Percentiles rank a stretch among this genome's conserved stretches.
Conservation (phyloP, 2,888 invertebrate species). For the Smittia sp. region DNA sequence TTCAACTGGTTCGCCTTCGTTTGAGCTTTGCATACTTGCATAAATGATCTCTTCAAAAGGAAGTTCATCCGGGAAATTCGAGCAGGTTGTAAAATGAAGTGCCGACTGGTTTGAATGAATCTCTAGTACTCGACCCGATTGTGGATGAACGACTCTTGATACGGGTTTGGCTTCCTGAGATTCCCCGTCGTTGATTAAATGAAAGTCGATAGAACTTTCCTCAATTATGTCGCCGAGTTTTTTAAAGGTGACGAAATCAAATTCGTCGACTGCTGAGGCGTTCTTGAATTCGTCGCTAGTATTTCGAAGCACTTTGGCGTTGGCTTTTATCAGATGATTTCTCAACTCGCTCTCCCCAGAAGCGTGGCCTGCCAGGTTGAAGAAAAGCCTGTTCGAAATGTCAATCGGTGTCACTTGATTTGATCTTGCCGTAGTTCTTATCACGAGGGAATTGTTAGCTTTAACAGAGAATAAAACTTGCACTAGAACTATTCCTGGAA, state of each 20-base stretch:
- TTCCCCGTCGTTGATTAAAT: not conserved
- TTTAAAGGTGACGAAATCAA: not conserved
- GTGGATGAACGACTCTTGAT: not conserved
- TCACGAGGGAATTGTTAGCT: not conserved
- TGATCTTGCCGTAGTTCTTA: conserved; percentile 27
- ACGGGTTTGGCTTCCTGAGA: not conserved
- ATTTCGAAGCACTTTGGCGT: not conserved
- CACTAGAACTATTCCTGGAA: conserved; percentile 23
- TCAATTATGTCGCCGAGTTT: not conserved
- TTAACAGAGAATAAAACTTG: conserved; percentile 18
- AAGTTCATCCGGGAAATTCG: conserved; percentile 27
- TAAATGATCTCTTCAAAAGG: not conserved
- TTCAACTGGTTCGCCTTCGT: not conserved
- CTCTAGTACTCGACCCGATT: conserved; percentile 24
- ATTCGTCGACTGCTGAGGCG: not conserved
- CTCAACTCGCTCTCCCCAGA: not conserved
- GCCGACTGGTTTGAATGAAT: conserved; percentile 21
- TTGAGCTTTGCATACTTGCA: not conserved
- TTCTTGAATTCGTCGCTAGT: not conserved
- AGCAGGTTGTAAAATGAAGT: not conserved
- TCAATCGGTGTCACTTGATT: conserved; percentile 28
- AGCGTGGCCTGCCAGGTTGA: conserved; percentile 24
- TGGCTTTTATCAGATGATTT: not conserved
- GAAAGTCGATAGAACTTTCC: not conserved
- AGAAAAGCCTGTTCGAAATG: not conserved